Conservation (phyloP, 2,888 invertebrate genomes). For the Meta bourneti region DNA sequence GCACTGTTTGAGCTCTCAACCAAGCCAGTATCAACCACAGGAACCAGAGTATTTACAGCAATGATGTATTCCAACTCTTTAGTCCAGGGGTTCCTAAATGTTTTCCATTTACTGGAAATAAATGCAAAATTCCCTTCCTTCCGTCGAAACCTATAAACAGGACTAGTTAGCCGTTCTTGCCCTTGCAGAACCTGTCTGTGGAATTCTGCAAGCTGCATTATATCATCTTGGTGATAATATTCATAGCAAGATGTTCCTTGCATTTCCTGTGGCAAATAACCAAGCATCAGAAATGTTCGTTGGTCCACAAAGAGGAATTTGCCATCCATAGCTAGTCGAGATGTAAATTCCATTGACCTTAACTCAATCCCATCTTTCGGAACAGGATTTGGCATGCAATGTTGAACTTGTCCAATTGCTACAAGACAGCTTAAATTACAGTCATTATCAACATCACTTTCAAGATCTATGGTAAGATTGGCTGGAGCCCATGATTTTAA, state of each 20-base stretch:
- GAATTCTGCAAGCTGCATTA: constrained; percentile 88
- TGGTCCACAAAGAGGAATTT: constrained; percentile 96
- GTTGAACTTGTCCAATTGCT: constrained; percentile 90
- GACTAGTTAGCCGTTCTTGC: constrained; percentile 79
- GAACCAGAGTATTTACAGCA: constrained; percentile 90
- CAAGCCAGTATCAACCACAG: constrained; percentile 78
- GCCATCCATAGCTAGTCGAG: constrained; percentile 92
- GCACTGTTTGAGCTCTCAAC: constrained; percentile 73
- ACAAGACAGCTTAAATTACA: constrained; percentile 92
- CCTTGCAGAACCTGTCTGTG: constrained; percentile 85
- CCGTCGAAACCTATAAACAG: constrained; percentile 85
- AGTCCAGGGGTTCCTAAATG: constrained; percentile 96
- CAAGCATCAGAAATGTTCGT: constrained; percentile 92
- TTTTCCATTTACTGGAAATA: constrained; percentile 91
- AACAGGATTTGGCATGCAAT: constrained; percentile 82
- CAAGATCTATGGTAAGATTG: constrained; percentile 87
- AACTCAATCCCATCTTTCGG: constrained; percentile 78
- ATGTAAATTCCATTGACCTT: constrained; percentile 84
- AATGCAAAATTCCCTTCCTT: constrained; percentile 88
- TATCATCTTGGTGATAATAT: constrained; percentile 91
- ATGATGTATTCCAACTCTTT: constrained; percentile 95
- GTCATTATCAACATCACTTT: constrained; percentile 84
- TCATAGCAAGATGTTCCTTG: constrained; percentile 96
- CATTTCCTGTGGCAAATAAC: constrained; percentile 95
- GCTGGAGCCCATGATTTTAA: constrained; percentile 94